phyloP scores from a whole-genome alignment of 2,113 vertebrate genomes.

The Telmatochromis brachygnathus region DNA sequence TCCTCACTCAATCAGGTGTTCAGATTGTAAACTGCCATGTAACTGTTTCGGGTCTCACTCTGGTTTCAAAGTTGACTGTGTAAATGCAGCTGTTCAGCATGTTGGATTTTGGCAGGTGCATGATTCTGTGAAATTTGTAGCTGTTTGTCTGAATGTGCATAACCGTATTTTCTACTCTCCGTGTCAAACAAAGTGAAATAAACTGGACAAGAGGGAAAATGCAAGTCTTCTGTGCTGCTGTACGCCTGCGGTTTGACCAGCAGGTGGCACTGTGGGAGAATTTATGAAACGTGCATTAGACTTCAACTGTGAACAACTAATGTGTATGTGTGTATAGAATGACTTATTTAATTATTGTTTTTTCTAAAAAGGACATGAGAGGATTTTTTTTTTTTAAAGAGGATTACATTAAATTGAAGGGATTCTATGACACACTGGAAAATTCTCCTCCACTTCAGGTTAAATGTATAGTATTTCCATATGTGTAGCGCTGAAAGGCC shows the following conservation, averaged over 20 bases:
- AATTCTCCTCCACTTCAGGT: neutral
- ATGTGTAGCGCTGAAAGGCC: neutral
- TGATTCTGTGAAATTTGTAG: slow-evolving; percentile 22
- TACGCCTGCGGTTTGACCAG: neutral
- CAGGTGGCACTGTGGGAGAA: neutral
- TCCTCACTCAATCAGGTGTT: neutral
- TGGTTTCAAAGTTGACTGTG: neutral
- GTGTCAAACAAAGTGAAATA: slow-evolving; percentile 28
- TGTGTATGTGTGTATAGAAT: rapidly evolving
- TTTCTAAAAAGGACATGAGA: neutral
- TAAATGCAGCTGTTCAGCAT: slow-evolving; percentile 25
- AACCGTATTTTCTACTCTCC: slow-evolving; percentile 39
- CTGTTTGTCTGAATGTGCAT: slow-evolving; percentile 16
- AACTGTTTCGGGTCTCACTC: neutral
- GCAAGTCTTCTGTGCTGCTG: neutral
- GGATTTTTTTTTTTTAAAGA: rapidly evolving
- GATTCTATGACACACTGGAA: neutral
- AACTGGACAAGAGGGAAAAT: neutral
- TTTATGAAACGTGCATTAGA: neutral
- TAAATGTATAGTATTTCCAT: neutral
- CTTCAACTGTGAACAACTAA: neutral
- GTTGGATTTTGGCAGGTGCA: slow-evolving; percentile 39
- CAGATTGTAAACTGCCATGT: slow-evolving; percentile 26
- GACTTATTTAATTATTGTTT: neutral
- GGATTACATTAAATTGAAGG: neutral